A percentile compares a stretch with the other conserved stretches of the same genome.
phyloP scores from a whole-genome alignment of 2,797 vertebrate species.

The Atherinosoma microstoma region DNA sequence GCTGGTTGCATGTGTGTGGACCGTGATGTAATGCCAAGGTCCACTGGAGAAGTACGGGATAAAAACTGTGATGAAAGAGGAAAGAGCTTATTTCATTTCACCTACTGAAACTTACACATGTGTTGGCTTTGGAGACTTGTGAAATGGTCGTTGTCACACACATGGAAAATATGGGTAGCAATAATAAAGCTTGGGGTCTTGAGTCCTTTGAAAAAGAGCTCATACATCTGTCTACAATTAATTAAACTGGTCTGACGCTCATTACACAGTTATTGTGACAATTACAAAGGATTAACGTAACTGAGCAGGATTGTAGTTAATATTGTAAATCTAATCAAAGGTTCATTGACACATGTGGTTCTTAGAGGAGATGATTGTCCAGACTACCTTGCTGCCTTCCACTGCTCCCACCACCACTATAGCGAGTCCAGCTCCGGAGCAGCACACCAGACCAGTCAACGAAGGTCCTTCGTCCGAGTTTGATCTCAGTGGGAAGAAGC shows the following conservation, averaged over 20 bases:
- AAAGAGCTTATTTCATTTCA: slow-evolving; percentile 58
- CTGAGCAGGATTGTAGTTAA: slow-evolving; percentile 27
- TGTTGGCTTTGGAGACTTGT: slow-evolving; percentile 49
- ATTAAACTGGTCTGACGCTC: slow-evolving; percentile 42
- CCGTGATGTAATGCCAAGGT: slow-evolving; percentile 64
- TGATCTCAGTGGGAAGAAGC: slow-evolving; percentile 91
- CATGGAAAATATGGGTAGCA: slow-evolving; percentile 58
- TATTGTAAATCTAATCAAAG: slow-evolving; percentile 37
- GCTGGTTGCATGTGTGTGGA: slow-evolving; percentile 57
- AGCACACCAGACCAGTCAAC: slow-evolving; percentile 65
- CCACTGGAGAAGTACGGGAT: slow-evolving; percentile 31
- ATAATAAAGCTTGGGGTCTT: slow-evolving; percentile 43
- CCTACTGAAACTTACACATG: slow-evolving; percentile 45
- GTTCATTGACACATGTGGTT: slow-evolving; percentile 52
- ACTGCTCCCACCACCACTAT: slow-evolving; percentile 57
- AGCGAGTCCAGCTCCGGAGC: slow-evolving; percentile 32
- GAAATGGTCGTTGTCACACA: slow-evolving; percentile 42
- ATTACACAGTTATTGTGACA: slow-evolving; percentile 24
- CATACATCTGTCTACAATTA: slow-evolving; percentile 55
- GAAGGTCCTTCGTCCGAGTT: slow-evolving; percentile 87
- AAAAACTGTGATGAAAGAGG: slow-evolving; percentile 52
- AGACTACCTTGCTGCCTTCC: slow-evolving; percentile 82
- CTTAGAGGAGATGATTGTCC: slow-evolving; percentile 82
- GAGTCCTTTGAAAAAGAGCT: slow-evolving; percentile 48
- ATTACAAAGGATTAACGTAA: slow-evolving; percentile 47